These are phyloP conservation scores for Timandra comae DNA, from an alignment of 2,888 invertebrate species.

Conservation along the genomic window DNA sequence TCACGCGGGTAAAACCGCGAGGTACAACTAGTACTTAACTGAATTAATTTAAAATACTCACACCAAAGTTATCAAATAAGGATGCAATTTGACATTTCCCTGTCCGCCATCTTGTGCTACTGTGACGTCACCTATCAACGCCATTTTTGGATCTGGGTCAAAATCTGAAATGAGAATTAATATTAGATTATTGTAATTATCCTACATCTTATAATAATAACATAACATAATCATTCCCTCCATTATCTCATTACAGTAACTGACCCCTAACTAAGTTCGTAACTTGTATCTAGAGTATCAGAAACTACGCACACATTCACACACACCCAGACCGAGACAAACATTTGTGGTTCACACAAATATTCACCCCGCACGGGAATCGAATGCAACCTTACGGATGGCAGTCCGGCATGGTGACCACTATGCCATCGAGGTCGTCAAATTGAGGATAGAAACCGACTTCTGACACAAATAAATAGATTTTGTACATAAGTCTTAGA, in stretches of 20 bases:
- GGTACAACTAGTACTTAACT: neutral
- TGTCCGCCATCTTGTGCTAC: slow-evolving; percentile 44
- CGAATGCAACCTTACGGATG: too few species aligned
- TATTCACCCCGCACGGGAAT: too few species aligned
- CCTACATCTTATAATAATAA: neutral
- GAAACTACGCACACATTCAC: too few species aligned
- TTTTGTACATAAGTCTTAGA: neutral
- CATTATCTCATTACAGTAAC: too few species aligned
- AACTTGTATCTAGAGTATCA: too few species aligned
- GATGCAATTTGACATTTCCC: slow-evolving; percentile 44
- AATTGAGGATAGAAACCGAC: too few species aligned
- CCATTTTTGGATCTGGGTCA: slow-evolving; percentile 40
- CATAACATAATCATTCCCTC: too few species aligned
- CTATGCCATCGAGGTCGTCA: too few species aligned
- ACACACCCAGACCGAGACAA: too few species aligned
- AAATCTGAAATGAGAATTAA: neutral
- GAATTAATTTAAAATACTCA: slow-evolving; percentile 31
- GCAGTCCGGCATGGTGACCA: too few species aligned
- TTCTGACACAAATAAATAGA: neutral
- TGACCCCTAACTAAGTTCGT: too few species aligned
- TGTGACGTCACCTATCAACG: slow-evolving; percentile 42
- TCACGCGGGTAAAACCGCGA: neutral
- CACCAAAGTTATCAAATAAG: slow-evolving; percentile 53
- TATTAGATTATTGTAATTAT: neutral
- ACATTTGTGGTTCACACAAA: too few species aligned